phyloP scores from a whole-genome alignment of 2,888 invertebrate species.

The Neria commutata region DNA sequence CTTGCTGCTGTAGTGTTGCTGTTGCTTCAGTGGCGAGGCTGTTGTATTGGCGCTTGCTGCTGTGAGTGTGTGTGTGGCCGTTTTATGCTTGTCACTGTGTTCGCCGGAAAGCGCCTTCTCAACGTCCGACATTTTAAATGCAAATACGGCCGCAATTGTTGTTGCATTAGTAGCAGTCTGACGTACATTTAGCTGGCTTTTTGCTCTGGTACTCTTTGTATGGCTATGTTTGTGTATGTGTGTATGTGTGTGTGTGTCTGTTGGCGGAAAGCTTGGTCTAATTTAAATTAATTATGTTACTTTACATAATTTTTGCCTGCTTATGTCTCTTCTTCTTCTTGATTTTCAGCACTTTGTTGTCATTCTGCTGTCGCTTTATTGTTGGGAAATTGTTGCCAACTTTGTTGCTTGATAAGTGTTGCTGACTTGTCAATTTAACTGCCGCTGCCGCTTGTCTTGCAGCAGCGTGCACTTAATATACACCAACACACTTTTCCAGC shows the following conservation, averaged over 20 bases:
- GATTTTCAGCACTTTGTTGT: too few species aligned
- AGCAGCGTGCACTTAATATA: too few species aligned
- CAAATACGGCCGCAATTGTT: conserved; percentile 39
- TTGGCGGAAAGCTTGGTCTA: too few species aligned
- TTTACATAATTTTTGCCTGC: background rate
- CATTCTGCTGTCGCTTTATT: too few species aligned
- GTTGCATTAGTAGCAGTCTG: conserved; percentile 22
- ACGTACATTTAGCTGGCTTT: conserved; percentile 38
- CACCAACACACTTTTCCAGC: too few species aligned
- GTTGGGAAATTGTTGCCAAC: too few species aligned
- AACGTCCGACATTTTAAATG: conserved; percentile 62
- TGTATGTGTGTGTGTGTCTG: background rate
- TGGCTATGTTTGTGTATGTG: conserved; percentile 5
- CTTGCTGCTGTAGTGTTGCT: background rate
- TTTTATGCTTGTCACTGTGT: conserved; percentile 43
- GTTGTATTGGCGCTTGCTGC: conserved; percentile 34
- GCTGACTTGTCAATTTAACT: conserved; percentile 12
- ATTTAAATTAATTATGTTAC: too few species aligned
- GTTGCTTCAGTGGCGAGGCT: conserved; percentile 24
- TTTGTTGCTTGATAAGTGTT: conserved; percentile 6
- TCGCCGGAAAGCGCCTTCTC: conserved; percentile 59
- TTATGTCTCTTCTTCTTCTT: background rate
- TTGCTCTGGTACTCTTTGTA: conserved; percentile 13
- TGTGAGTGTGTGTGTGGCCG: conserved; percentile 36
- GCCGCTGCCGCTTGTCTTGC: conserved; percentile 13